Conservation (phyloP, 2,113 vertebrate species). For the Lepisosteus oculatus region DNA sequence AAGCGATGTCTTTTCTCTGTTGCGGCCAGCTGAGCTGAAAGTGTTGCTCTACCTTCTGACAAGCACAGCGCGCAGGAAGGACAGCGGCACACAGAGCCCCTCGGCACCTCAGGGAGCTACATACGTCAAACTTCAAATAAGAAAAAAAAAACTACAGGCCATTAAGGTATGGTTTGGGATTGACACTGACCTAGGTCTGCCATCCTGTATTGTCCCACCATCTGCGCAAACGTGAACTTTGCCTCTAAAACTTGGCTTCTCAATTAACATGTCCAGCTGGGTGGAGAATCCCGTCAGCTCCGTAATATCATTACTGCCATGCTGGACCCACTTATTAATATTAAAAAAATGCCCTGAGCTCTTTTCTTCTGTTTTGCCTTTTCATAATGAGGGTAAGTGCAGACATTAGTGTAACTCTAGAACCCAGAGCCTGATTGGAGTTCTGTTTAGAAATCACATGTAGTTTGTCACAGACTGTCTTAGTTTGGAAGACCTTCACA, state of each 20-base stretch:
- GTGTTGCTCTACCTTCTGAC: too few species aligned
- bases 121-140: constrained; percentile 53
- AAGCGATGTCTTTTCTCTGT: too few species aligned
- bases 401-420: constrained; percentile 69
- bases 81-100: constrained; percentile 51
- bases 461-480: constrained; percentile 40
- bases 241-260: constrained; percentile 90
- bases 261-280: constrained; percentile 97
- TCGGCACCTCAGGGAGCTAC: constrained; percentile 67
- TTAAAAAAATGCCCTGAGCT: constrained; percentile 64
- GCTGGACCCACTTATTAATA: constrained; percentile 81
- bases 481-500: constrained; percentile 45
- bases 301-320: constrained; percentile 84
- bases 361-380: constrained; percentile 71
- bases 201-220: constrained; percentile 85
- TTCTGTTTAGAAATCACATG: constrained; percentile 32
- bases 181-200: constrained; percentile 85
- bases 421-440: constrained; percentile 72
- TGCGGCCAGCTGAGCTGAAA: too few species aligned
- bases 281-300: constrained; percentile 84
- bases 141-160: constrained; percentile 54
- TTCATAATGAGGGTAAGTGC: constrained; percentile 73
- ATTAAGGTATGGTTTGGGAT: constrained; percentile 78
- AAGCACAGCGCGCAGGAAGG: constrained; percentile 74
- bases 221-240: constrained; percentile 93